These are phyloP conservation scores for Copidosoma floridanum DNA, from an alignment of 1,140 invertebrate genomes.

Conservation along the genomic window DNA sequence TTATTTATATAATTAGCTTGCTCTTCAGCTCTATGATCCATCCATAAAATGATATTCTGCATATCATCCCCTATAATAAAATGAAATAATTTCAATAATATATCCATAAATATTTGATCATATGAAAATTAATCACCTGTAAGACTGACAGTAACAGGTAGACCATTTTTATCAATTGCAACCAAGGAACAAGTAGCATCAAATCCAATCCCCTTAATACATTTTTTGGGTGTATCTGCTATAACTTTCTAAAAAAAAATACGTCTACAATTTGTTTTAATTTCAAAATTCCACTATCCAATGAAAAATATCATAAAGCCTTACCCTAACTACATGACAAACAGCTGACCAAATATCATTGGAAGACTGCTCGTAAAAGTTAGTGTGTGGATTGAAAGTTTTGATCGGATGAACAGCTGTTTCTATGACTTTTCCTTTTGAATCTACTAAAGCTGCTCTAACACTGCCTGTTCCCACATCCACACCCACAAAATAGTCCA, in stretches of 20 bases:
- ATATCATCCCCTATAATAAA: conserved; percentile 58
- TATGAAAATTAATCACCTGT: conserved; percentile 55
- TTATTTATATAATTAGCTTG: conserved; percentile 84
- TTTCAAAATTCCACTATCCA: too few relatives aligned
- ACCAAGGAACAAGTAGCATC: conserved; percentile 96
- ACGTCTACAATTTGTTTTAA: neutral
- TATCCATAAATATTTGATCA: neutral
- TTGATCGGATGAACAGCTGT: conserved; percentile 65
- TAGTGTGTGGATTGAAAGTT: conserved; percentile 74
- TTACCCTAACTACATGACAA: conserved; percentile 67
- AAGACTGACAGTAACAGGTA: conserved; percentile 74
- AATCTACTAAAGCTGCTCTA: conserved; percentile 74
- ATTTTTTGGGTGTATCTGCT: conserved; percentile 56
- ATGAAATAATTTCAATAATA: neutral
- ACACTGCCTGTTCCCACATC: conserved; percentile 92
- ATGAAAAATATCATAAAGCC: too few relatives aligned
- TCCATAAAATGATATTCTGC: conserved; percentile 93
- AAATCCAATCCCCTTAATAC: conserved; percentile 85
- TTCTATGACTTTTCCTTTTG: conserved; percentile 67
- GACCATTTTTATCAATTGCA: conserved; percentile 68
- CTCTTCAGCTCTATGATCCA: conserved; percentile 87
- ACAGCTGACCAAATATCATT: conserved; percentile 84
- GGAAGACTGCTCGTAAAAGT: conserved; percentile 91
- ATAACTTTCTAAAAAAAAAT: conserved; percentile 61
- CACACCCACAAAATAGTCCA: conserved; percentile 79